Base-by-base conservation (phyloP, 2,888 invertebrate species). In the Gasteruption jaculator region DNA sequence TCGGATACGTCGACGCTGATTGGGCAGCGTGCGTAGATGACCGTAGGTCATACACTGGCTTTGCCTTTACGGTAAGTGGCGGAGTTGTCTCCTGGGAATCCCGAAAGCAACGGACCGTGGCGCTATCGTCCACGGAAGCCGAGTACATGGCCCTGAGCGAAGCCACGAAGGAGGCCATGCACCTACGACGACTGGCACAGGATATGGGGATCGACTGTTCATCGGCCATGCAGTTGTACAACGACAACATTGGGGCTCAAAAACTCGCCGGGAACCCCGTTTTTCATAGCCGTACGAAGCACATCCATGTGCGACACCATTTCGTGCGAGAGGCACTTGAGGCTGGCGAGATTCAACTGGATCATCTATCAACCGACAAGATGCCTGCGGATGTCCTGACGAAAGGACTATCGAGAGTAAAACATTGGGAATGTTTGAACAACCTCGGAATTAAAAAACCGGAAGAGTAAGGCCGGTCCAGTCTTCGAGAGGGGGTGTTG, bases 1-100 rank as follows among this genome's bases (percentile, higher is more conserved):
- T 14, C n/a, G 57, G 53, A 10, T 65, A 38, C 34, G 48, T 47
- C 5, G 63, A 64, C 48, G 48, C 62, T 1, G 65, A 61, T 30
- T 54, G 50, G 45, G 59, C 46, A 3, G 48, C 37, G 7, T 53
- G 50, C 14, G 4, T 29, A n/a, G 35, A 24, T 8, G 42, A 49
- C 10, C 10, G 56, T 18, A 45, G 48, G 15, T 57, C 57, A 1
- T 52, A 41, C 7, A 44, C 47, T 8, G 57, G 53, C 14, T 45
- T 31, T 15, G 41, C 45, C 3, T 50, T 55, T 15, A 20, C 40
- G 7, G n/a, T 49, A 2, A 14, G 32, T 6, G 47, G 34, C 4
- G 36, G 45, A 24, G 27, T 44, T 3, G 39, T 50, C 5, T 38
- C 42, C 7, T 52, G 46, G 48, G 38, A 45, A 16, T 38, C 42